These are phyloP conservation scores for Plutella xylostella DNA, from an alignment of 2,888 invertebrate species.

Conservation along the genomic window DNA sequence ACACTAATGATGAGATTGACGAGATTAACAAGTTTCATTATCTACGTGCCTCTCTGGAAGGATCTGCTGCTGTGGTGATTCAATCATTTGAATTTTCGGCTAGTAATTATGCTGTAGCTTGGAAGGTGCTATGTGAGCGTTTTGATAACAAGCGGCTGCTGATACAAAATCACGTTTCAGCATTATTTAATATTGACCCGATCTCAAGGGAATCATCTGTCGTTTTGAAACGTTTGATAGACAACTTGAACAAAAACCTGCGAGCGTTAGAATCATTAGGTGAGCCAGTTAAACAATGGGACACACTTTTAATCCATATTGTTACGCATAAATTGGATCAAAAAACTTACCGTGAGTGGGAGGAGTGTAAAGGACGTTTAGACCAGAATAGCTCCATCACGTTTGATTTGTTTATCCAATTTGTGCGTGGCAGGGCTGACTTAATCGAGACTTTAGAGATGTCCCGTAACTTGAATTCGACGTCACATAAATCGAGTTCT, in stretches of 20 bases:
- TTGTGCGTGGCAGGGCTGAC: neutral
- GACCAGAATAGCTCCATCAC: neutral
- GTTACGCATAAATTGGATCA: constrained; percentile 8
- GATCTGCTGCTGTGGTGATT: constrained; percentile 12
- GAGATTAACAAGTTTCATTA: constrained; percentile 6
- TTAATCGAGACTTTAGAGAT: constrained; percentile 2
- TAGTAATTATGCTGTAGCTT: constrained; percentile 11
- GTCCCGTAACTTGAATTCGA: neutral
- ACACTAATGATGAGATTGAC: neutral
- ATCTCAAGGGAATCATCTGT: neutral
- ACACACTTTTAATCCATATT: constrained; percentile 10
- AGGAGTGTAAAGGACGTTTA: constrained; percentile 9
- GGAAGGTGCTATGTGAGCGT: constrained; percentile 13
- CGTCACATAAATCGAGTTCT: neutral
- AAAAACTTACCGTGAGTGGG: constrained; percentile 9
- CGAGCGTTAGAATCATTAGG: neutral
- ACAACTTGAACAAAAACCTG: constrained; percentile 1
- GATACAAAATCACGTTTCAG: constrained; percentile 13
- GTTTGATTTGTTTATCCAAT: neutral
- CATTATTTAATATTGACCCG: constrained; percentile 14
- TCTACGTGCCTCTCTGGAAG: constrained; percentile 3
- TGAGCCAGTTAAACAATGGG: neutral
- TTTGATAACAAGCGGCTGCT: constrained; percentile 14
- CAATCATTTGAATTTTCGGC: constrained; percentile 13
- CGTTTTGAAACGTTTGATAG: neutral